Base-by-base conservation (phyloP, 2,113 vertebrate species). In the Picathartes gymnocephalus region DNA sequence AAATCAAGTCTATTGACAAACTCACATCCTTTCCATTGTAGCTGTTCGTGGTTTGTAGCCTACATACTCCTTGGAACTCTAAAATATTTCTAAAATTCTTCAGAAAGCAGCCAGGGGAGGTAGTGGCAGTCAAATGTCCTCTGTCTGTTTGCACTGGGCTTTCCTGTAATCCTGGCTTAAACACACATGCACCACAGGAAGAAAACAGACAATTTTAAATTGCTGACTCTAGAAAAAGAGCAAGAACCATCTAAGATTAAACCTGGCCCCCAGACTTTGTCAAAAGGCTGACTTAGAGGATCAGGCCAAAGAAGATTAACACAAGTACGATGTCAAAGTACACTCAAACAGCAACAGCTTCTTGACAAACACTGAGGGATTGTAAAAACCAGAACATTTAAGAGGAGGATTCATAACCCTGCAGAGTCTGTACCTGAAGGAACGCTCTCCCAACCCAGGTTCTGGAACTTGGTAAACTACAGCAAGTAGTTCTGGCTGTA, bases 81-180 rank as follows among this genome's bases (percentile, higher is more conserved):
- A 37, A 85, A 88, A 83, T 24, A 76, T 28, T 85, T 87, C 6
- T 8, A 23, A 70, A 90, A 86, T 86, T 58, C 64, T 76, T 90
- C 47, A 73, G 48, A 86, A 80, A 35, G 56, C 47, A 89, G 27
- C 11, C n/a, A 58, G 24, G 39, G 33, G 15, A 81, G 30, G 45
- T 50, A 54, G 68, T 3, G 12, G 60, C 42, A 65, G 58, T 81
- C 82, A 71, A 92, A 86, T 28, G 54, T 58, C 47, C 54, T 83
- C 66, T 54, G 44, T 58, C 68, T 58, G 30, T 81, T 65, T 92
- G 57, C 76, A 62, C 27, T 62, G 64, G 42, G 66, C 27, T 45
- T 95, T 94, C 33, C 68, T 70, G 66, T 69, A 96, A 96, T 85
- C 79, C 76, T 73, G 72, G 31, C 51, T 96, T 92, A 96, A 82